These are phyloP conservation scores for Chrysina gloriosa DNA, from an alignment of 2,888 invertebrate species.

Conservation along the genomic window DNA sequence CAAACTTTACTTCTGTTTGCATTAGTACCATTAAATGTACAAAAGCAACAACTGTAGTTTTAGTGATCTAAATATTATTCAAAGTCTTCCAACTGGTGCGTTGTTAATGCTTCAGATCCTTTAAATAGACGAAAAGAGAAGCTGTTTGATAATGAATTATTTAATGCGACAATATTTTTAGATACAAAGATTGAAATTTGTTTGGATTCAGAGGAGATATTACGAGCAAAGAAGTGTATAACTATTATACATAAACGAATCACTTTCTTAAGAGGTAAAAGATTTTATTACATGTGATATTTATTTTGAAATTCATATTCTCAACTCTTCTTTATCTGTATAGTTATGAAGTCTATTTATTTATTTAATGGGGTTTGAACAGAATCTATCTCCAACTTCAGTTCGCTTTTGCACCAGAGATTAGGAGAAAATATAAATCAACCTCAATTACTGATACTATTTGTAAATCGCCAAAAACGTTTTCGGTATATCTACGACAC, in stretches of 20 bases:
- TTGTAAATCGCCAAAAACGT: background rate
- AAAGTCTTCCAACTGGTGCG: slow-evolving; percentile 1
- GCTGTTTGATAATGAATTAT: slow-evolving; percentile 1
- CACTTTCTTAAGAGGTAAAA: background rate
- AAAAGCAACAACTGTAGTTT: background rate
- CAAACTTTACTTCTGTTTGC: background rate
- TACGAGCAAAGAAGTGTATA: background rate
- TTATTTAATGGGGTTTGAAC: background rate
- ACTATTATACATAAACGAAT: background rate
- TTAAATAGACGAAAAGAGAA: background rate
- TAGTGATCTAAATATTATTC: slow-evolving; percentile 6
- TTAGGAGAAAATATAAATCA: background rate
- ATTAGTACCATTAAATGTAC: background rate
- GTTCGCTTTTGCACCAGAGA: background rate
- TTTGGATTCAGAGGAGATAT: background rate
- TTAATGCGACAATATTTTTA: slow-evolving; percentile 6
- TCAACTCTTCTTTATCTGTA: no score
- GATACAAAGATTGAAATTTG: background rate
- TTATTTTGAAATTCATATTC: no score
- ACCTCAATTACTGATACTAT: background rate
- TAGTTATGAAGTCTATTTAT: no score
- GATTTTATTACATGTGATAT: no score
- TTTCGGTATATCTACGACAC: background rate
- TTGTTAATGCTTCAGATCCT: background rate
- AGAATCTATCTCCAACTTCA: background rate